phyloP scores from a whole-genome alignment of 2,797 vertebrate genomes.

The Borostomias antarcticus region DNA sequence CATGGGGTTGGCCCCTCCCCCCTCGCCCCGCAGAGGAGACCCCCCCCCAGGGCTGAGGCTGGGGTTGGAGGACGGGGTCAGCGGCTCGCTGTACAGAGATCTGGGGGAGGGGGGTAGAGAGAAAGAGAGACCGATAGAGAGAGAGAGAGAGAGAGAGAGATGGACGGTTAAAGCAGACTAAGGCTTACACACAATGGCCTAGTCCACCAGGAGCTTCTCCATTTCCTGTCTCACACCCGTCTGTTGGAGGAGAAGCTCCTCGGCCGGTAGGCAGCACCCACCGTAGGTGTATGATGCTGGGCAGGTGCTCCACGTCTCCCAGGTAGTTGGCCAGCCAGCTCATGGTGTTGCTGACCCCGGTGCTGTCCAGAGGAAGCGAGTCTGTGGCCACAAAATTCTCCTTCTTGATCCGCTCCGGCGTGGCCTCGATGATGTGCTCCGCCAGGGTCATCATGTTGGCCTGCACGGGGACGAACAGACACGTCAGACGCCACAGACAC shows the following conservation, averaged over 20 bases:
- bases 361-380: constrained; percentile 80
- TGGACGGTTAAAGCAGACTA: neutral
- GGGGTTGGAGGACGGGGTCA: constrained; percentile 91
- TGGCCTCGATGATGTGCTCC: constrained; percentile 98
- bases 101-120: constrained; percentile 66
- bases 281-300: constrained; percentile 92
- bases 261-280: constrained; percentile 57
- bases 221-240: no score
- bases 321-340: constrained; percentile 99
- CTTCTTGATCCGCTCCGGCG: constrained; percentile 95
- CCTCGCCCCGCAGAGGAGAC: constrained; percentile 87
- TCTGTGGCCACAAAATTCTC: constrained; percentile 89
- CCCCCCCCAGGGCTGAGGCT: constrained; percentile 90
- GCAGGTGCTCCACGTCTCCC: constrained; percentile 93
- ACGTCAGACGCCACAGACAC: neutral
- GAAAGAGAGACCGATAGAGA: no score
- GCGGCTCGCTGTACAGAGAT: constrained; percentile 90
- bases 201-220: no score
- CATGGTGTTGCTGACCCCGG: constrained; percentile 92
- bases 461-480: constrained; percentile 58
- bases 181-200: no score
- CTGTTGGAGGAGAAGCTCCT: neutral
- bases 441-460: constrained; percentile 98
- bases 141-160: neutral
- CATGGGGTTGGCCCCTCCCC: constrained; percentile 83